Base-by-base conservation (phyloP, 2,888 invertebrate species). In the Caenorhabditis sp. region DNA sequence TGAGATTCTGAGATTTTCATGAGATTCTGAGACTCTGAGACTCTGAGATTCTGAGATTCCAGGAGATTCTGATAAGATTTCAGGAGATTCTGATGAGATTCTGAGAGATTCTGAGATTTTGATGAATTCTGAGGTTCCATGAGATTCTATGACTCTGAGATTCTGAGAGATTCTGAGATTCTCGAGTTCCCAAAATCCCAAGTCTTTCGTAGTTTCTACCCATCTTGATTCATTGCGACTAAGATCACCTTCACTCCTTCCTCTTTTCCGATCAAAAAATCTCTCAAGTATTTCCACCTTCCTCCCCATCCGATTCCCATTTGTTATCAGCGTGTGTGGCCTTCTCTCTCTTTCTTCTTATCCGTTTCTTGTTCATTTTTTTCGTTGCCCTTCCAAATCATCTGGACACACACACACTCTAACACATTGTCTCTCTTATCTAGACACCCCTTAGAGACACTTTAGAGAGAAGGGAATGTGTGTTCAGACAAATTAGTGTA, bases 401-500 rank as follows among this genome's bases (percentile, higher is more conserved):
- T 44, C 38, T 19, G n/a, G 41, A 38, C n/a, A 26, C 49, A n/a
- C n/a, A n/a, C n/a, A n/a, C n/a, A n/a, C n/a, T n/a, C n/a, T n/a
- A n/a, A 31, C 2, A 31, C 16, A 16, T 35, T 41, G 24, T 64
- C 22, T 26, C 49, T 49, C 26, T 47, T 19, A n/a, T 19, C 47
- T 12, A 19, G 19, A 19, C 19, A 19, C 35, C 19, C 22, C n/a
- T n/a, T n/a, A n/a, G n/a, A 38, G 38, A 38, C 61, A 61, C 58
- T 31, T 26, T 58, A 22, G 10, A 26, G 5, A 14, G n/a, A 54
- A 54, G 5, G 26, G 54, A 54, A 35, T 16, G n/a, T n/a, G 12
- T 19, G 41, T 63, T 24, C 61, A 2, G 24, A 31, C 47, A 47
- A 31, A 54, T 54, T 54, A 68, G 68, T 68, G 68, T 64, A 74